phyloP scores from a whole-genome alignment of 2,888 invertebrate species.

The Archaeoteleia sp. region DNA sequence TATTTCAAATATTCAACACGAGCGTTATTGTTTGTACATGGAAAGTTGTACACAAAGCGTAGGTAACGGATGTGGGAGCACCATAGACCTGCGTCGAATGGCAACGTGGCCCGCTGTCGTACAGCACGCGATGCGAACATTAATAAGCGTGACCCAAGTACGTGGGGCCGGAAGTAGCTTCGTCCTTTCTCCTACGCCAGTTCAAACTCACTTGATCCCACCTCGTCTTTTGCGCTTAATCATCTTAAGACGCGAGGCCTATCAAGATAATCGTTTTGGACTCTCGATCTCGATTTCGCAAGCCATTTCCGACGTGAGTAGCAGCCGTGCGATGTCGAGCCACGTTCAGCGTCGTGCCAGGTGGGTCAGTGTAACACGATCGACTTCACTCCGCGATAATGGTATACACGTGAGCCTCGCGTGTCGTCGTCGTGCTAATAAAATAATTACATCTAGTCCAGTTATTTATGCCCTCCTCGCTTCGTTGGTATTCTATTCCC shows the following conservation, averaged over 20 bases:
- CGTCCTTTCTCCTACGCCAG: slow-evolving; percentile 11
- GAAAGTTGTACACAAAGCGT: slow-evolving; percentile 40
- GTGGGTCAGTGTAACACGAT: slow-evolving; percentile 52
- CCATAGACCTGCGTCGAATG: slow-evolving; percentile 3
- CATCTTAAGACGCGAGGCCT: slow-evolving; percentile 24
- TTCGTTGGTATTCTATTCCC: slow-evolving; percentile 18
- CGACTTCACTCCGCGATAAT: slow-evolving; percentile 15
- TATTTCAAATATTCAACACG: slow-evolving; percentile 31
- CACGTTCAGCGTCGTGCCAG: slow-evolving; percentile 21
- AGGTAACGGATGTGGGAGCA: slow-evolving; percentile 35
- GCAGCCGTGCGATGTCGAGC: neutral
- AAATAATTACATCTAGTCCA: slow-evolving; percentile 46
- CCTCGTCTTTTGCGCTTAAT: slow-evolving; percentile 30
- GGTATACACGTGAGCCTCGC: slow-evolving; percentile 28
- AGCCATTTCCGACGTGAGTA: slow-evolving; percentile 32
- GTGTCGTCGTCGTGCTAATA: slow-evolving; percentile 44
- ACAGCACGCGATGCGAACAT: slow-evolving; percentile 45
- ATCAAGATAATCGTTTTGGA: slow-evolving; percentile 45
- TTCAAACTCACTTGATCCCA: slow-evolving; percentile 16
- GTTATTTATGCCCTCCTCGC: slow-evolving; percentile 32
- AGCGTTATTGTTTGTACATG: slow-evolving; percentile 33
- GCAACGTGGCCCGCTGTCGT: slow-evolving; percentile 21
- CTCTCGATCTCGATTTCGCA: slow-evolving; percentile 46
- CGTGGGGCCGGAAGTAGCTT: slow-evolving; percentile 19
- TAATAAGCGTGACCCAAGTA: slow-evolving; percentile 37